phyloP scores from a whole-genome alignment of 2,888 invertebrate genomes.

The Drosophila incognita region DNA sequence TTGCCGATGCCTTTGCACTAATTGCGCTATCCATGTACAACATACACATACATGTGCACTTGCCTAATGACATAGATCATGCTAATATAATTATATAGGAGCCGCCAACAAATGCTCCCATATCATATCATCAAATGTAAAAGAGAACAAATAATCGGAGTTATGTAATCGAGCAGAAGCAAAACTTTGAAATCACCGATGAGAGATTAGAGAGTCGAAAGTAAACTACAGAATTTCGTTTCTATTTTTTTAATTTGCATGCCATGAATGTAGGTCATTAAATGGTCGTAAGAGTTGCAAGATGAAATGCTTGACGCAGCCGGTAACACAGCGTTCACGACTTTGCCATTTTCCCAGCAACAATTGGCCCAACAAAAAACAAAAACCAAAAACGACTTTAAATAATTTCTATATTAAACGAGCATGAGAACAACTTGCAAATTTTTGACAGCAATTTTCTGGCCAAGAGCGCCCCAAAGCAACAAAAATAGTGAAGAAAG shows the following conservation, averaged over 20 bases:
- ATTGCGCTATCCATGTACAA: slow-evolving; percentile 62
- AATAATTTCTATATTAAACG: slow-evolving; percentile 81
- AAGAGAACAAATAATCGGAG: slow-evolving; percentile 44
- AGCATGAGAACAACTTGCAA: slow-evolving; percentile 69
- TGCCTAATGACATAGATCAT: slow-evolving; percentile 77
- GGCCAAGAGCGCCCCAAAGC: slow-evolving; percentile 50
- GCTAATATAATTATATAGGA: slow-evolving; percentile 77
- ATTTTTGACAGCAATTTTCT: slow-evolving; percentile 68
- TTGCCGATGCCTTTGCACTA: slow-evolving; percentile 61
- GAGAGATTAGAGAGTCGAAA: slow-evolving; percentile 19
- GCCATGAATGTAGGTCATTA: slow-evolving; percentile 55
- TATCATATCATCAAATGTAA: slow-evolving; percentile 59
- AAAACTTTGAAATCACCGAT: slow-evolving; percentile 8
- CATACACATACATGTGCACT: slow-evolving; percentile 20
- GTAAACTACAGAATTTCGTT: slow-evolving; percentile 16
- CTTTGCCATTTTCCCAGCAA: slow-evolving; percentile 62
- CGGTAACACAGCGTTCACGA: slow-evolving; percentile 56
- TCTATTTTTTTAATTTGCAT: slow-evolving; percentile 45
- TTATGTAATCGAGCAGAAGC: slow-evolving; percentile 45
- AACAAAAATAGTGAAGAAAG: slow-evolving; percentile 10
- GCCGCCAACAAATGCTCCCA: slow-evolving; percentile 63
- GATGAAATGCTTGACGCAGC: slow-evolving; percentile 58
- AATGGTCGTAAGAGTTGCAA: slow-evolving; percentile 43
- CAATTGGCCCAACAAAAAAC: slow-evolving; percentile 35
- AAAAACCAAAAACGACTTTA: slow-evolving; percentile 35